Evolutionary conservation across 2,797 vertebrate genomes (phyloP), one percentile per base, ranked within the genome.

Genomic region (Dallia pectoralis): DNA sequence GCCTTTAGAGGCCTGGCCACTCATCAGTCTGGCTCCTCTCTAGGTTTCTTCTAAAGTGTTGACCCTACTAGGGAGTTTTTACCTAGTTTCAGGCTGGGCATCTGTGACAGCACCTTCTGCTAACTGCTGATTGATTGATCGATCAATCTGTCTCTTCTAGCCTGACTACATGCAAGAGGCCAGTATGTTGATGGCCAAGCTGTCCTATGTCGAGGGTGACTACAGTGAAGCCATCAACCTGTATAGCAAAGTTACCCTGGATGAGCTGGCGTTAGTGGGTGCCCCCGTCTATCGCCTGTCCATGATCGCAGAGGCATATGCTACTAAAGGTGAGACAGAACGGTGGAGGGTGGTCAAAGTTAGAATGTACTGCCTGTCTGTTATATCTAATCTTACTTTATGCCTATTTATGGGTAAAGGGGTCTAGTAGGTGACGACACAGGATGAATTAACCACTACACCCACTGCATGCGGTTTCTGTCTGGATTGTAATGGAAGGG

Each of bases 191-290:
- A 96, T 98, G 96, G 97, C 95, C 78, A 99, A 98, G 86, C 86
- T 99, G 62, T 94, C 94, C 85, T 99, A 97, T 16, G 94, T 98
- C 77, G 97, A 99, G 85, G 96, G 95, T n/a, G 95, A 97, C 81
- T 95, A 95, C 82, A 94, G 84, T 75, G 96, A 97, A 53, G 96
- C 97, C 47, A 84, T 94, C 90, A 93, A 91, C 87, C 92, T 94
- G 1, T 99, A 97, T 33, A 89, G 91, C 77, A 91, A 82, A 7
- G 93, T 95, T 18, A 94, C 86, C 75, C 82, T 98, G 27, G 97
- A 99, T 4, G 97, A 98, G 73, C 73, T 98, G 89, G 95, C 94
- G 68, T 93, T 99, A 76, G 89, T 84, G 11, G 95, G 95, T 27
- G 91, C 93, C 67, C 93, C 98, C 8, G 93, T 97, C 0, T 98